A percentile compares a stretch with the other conserved stretches of the same genome.
Evolutionary conservation across 2,888 invertebrate species (phyloP).

Genomic region (Myopa tessellatipennis): DNA sequence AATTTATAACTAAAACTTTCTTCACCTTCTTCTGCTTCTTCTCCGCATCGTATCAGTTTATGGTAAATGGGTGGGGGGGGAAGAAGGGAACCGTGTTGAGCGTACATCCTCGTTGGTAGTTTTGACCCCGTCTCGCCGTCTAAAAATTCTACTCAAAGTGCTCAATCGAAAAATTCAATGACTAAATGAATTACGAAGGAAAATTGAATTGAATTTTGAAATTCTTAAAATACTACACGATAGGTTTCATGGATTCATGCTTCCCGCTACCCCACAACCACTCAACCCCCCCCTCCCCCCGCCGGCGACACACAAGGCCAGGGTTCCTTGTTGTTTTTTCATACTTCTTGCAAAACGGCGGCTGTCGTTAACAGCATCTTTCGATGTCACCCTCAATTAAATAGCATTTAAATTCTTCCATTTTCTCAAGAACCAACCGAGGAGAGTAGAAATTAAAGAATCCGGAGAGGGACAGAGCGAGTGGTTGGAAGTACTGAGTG

Average conservation of each 20-base stretch:
- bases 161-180: conserved; percentile 46
- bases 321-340: not conserved
- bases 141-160: conserved; percentile 34
- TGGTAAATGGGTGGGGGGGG: too few species aligned
- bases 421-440: not conserved
- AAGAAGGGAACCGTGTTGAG: too few species aligned
- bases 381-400: conserved; percentile 35
- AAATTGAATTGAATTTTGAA: conserved; percentile 50
- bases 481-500: too few species aligned
- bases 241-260: not conserved
- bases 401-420: conserved; percentile 36
- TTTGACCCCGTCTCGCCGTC: not conserved
- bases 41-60: not conserved
- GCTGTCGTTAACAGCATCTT: conserved; percentile 29
- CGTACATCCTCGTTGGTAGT: too few species aligned
- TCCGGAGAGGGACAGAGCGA: not conserved
- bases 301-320: too few species aligned
- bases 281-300: too few species aligned
- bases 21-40: not conserved
- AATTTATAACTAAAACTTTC: conserved; percentile 15
- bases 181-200: conserved; percentile 50
- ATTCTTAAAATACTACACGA: conserved; percentile 30
- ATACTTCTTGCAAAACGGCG: too few species aligned
- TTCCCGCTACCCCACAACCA: too few species aligned
- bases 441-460: too few species aligned